phyloP scores from a whole-genome alignment of 2,797 vertebrate genomes.

The Melopsittacus undulatus region DNA sequence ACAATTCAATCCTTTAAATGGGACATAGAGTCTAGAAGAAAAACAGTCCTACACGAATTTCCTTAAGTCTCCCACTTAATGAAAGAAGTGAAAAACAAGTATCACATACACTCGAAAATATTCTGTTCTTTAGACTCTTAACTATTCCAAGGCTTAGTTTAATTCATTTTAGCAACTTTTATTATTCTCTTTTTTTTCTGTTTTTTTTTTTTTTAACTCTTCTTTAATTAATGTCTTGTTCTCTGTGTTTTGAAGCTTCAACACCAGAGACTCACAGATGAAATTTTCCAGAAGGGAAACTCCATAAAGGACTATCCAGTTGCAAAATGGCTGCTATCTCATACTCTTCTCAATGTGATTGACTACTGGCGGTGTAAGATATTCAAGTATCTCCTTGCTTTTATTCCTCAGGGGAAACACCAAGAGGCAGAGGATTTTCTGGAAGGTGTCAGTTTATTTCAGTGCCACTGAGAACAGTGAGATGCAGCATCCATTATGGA shows the following conservation, averaged over 20 bases:
- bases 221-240: background rate
- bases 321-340: background rate
- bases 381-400: fast-evolving
- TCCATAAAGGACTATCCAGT: background rate
- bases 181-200: background rate
- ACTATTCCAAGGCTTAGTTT: background rate
- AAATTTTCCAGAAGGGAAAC: background rate
- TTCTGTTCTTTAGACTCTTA: background rate
- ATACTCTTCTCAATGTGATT: background rate
- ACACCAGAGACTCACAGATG: background rate
- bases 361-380: background rate
- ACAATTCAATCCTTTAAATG: background rate
- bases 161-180: background rate
- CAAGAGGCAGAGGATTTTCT: background rate
- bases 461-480: background rate
- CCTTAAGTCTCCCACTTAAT: background rate
- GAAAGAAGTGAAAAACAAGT: background rate
- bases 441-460: background rate
- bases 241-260: background rate
- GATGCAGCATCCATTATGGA: background rate
- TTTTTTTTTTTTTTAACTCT: background rate
- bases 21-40: background rate
- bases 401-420: background rate
- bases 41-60: background rate
- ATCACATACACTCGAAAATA: background rate